Conservation (phyloP, 2,888 invertebrate species). For the Philaethria dido region DNA sequence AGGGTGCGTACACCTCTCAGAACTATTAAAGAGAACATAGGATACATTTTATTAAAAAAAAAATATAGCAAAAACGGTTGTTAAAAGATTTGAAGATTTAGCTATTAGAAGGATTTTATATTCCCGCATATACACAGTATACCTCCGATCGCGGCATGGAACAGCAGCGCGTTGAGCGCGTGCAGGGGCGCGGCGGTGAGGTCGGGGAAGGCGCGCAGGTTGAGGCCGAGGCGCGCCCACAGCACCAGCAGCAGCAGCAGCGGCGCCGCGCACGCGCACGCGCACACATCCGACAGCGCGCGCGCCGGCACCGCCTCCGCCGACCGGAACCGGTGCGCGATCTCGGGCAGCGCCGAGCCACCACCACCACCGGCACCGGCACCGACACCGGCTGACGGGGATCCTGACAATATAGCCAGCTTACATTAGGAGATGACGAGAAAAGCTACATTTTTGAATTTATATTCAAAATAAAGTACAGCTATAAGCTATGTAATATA, state of each 20-base stretch:
- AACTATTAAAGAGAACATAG: no score
- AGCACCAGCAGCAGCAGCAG: constrained; percentile 91
- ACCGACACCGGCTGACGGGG: not conserved
- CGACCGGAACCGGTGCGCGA: constrained; percentile 93
- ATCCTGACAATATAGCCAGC: not conserved
- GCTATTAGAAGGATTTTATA: no score
- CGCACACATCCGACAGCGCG: constrained; percentile 95
- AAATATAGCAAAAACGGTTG: no score
- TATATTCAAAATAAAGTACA: no score
- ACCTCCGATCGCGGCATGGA: constrained; percentile 95
- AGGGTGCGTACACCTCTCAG: no score
- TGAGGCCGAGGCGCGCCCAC: constrained; percentile 95
- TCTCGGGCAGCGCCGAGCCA: constrained; percentile 79
- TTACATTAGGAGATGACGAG: no score
- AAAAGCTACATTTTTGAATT: no score
- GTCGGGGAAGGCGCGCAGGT: constrained; percentile 91
- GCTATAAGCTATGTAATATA: no score
- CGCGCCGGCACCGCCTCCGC: constrained; percentile 96
- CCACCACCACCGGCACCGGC: not conserved
- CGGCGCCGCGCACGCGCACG: constrained; percentile 91
- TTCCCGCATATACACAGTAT: no score
- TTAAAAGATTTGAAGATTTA: no score
- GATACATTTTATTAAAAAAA: no score
- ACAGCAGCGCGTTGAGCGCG: constrained; percentile 91
- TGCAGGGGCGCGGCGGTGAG: constrained; percentile 91